Base-by-base conservation (phyloP, 2,797 vertebrate genomes). In the Anableps anableps region DNA sequence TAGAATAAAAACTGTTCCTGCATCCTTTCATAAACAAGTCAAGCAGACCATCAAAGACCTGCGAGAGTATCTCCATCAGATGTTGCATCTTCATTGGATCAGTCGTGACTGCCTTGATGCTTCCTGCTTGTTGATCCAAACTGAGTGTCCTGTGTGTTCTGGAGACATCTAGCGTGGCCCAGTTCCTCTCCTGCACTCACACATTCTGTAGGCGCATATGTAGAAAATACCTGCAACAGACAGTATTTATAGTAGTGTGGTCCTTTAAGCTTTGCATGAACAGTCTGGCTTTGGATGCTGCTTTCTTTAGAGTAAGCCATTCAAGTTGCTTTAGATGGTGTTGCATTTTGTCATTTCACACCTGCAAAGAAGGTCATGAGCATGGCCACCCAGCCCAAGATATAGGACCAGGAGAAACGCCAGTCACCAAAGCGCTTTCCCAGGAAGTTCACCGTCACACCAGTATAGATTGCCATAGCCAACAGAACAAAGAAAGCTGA, bases 321-420 rank as follows among this genome's bases (percentile, higher is more conserved):
- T 41, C 17, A 14, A 43, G 66, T 13, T 14, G n/a, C n/a, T 66
- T 71, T 45, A 45, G 2, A n/a, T n/a, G 41, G 16, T 7, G 4
- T 17, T 45, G 41, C 41, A 45, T 45, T 51, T 74, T 38, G 21
- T 53, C 13, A 23, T 1, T 58, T 81, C 73, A 91, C 75, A 97
- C 97, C 97, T 95, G 97, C 96, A 83, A 97, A 97, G 91, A 97
- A 97, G 60, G 95, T 97, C 97, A 97, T 96, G 75, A 97, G 96
- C 93, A 97, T 95, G 55, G 96, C 94, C 74, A 97, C 97, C 97
- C 97, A 97, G 90, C 96, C 96, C 78, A 97, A 91, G 88, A 97
- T 97, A 92, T 97, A 98, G 17, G 97, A 98, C 97, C 97, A 98
- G 86, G 97, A 97, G 86, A 98, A 98, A 70, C 97, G 96, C 97